A percentile compares a stretch with the other conserved stretches of the same genome.
phyloP scores from a whole-genome alignment of 2,888 invertebrate species.

The Andrena hattorfiana region DNA sequence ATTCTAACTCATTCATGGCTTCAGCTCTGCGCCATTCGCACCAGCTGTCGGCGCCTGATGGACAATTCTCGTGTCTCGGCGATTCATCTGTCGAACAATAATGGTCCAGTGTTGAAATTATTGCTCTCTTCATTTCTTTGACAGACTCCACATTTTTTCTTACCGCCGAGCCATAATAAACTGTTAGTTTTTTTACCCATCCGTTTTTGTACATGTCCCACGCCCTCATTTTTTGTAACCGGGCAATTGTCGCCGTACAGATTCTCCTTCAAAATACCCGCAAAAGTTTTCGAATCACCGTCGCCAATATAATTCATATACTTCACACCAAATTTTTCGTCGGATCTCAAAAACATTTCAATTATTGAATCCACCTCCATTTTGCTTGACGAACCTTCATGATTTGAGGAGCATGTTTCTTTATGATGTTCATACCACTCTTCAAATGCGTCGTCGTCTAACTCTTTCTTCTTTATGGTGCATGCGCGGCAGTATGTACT shows the following conservation, averaged over 20 bases:
- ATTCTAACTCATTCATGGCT: neutral
- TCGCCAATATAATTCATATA: constrained; percentile 67
- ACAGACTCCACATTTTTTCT: constrained; percentile 66
- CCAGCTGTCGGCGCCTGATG: constrained; percentile 66
- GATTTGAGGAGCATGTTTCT: constrained; percentile 56
- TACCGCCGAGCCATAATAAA: constrained; percentile 72
- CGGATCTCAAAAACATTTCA: constrained; percentile 65
- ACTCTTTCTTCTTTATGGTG: constrained; percentile 51
- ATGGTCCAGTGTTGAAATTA: constrained; percentile 67
- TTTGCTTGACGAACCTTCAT: constrained; percentile 63
- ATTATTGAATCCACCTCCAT: constrained; percentile 64
- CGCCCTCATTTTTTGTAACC: constrained; percentile 57
- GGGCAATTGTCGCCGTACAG: constrained; percentile 45
- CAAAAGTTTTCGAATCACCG: constrained; percentile 62
- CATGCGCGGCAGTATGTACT: constrained; percentile 61
- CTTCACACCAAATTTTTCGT: constrained; percentile 55
- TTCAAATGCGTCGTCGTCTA: constrained; percentile 47
- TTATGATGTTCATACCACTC: constrained; percentile 62
- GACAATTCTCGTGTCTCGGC: constrained; percentile 71
- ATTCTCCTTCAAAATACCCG: constrained; percentile 48
- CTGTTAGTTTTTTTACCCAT: constrained; percentile 69
- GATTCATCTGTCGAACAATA: constrained; percentile 67
- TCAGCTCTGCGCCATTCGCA: constrained; percentile 67
- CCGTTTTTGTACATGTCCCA: constrained; percentile 61
- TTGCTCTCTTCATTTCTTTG: constrained; percentile 66